These are phyloP conservation scores for Crossaster papposus DNA, from an alignment of 53 echinoderm and acorn worm genomes.

Conservation along the genomic window DNA sequence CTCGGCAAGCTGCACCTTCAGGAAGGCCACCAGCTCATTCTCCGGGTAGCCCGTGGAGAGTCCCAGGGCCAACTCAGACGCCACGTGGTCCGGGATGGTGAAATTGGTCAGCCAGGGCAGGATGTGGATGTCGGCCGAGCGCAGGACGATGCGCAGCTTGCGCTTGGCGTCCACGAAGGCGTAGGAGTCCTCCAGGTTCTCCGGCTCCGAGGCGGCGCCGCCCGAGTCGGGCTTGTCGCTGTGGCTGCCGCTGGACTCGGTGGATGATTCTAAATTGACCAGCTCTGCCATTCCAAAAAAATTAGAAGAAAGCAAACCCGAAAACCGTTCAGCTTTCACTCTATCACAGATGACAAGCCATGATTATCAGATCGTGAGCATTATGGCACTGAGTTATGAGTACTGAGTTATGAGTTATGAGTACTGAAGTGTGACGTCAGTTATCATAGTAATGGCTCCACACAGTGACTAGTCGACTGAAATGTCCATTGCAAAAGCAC, in stretches of 20 bases:
- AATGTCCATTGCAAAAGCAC: no score
- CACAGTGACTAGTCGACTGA: no score
- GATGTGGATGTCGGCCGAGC: conserved; percentile 86
- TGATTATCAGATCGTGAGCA: no score
- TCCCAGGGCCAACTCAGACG: conserved; percentile 26
- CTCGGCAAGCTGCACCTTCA: conserved; percentile 93
- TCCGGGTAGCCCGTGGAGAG: conserved; percentile 67
- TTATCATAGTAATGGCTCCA: no score
- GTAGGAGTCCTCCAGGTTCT: conserved; percentile 74
- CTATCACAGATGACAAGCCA: no score
- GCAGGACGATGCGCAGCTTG: conserved; percentile 92
- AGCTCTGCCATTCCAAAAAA: conserved; percentile 46
- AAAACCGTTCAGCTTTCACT: no score
- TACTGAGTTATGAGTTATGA: no score
- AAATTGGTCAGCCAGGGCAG: conserved; percentile 82
- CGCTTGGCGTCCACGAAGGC: conserved; percentile 93
- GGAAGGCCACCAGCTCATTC: conserved; percentile 90
- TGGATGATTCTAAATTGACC: conserved; percentile 72
- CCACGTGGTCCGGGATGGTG: conserved; percentile 14
- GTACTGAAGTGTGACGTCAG: no score
- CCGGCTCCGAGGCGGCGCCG: conserved; percentile 58
- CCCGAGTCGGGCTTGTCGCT: conserved; percentile 86
- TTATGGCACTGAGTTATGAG: no score
- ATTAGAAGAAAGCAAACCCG: no score
- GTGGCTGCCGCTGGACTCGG: conserved; percentile 82